phyloP scores from a whole-genome alignment of 2,888 invertebrate genomes.

The Patella depressa region DNA sequence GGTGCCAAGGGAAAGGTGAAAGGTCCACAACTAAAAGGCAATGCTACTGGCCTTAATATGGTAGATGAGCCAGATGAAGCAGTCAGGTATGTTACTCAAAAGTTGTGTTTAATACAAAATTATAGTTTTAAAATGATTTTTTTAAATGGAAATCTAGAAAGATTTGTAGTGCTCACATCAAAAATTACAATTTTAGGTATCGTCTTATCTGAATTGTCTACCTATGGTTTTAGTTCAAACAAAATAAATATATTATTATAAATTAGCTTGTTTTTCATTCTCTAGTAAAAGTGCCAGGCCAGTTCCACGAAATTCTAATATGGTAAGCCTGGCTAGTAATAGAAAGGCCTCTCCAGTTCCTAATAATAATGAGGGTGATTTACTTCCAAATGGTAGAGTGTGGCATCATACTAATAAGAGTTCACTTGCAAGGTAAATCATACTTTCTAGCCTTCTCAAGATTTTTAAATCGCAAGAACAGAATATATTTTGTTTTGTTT shows the following conservation, averaged over 20 bases:
- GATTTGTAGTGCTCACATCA: too few relatives aligned
- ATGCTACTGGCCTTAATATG: constrained; percentile 51
- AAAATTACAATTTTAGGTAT: too few relatives aligned
- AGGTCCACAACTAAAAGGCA: constrained; percentile 35
- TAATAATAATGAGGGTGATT: neutral
- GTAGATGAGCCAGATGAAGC: neutral
- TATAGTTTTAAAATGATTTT: too few relatives aligned
- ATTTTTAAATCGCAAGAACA: too few relatives aligned
- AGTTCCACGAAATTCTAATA: neutral
- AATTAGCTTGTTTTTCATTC: too few relatives aligned
- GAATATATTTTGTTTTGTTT: neutral
- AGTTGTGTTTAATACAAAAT: neutral
- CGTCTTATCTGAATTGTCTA: too few relatives aligned
- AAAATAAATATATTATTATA: too few relatives aligned
- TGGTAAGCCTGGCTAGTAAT: neutral
- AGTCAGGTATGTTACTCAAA: neutral
- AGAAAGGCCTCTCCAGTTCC: neutral
- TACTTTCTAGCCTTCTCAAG: too few relatives aligned
- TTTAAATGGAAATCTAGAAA: too few relatives aligned
- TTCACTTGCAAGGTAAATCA: neutral
- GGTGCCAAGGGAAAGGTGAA: constrained; percentile 15
- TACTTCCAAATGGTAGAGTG: constrained; percentile 21
- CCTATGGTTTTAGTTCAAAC: too few relatives aligned
- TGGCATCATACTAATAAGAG: constrained; percentile 17
- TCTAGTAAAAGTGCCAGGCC: neutral